Evolutionary conservation across 2,113 vertebrate genomes (phyloP), one percentile per base, ranked within the genome.

Genomic region (Tursiops truncatus): DNA sequence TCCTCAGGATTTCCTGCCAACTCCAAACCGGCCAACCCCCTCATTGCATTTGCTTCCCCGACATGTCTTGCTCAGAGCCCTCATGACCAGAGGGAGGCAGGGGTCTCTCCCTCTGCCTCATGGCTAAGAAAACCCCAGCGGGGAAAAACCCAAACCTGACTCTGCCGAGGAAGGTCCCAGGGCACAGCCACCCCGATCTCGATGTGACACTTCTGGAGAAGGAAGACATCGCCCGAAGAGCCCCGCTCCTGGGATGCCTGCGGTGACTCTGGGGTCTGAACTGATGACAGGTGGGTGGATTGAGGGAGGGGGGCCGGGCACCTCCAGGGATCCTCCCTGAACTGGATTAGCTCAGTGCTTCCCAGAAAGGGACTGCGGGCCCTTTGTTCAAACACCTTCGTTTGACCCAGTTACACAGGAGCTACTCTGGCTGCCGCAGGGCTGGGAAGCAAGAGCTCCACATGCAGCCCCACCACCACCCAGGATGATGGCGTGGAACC

Each of bases 1-100:
- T 23, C 6, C 0, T 20, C 36, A 33, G 65, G 63, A 13, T 38
- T 82, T 47, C 21, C 89, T 33, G 23, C 47, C 74, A 47, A 17
- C 8, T 8, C 77, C 67, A 50, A 33, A 6, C 15, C 1, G 6
- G 38, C 91, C 71, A 17, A 6, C 3, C 21, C 77, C 50, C 53
- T 8, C 6, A 0, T 3, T 5, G 26, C 1, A 3, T 58, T 9
- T 5, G 41, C 58, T 5, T 6, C 25, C 63, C 36, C 0, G 0
- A 23, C 5, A 11, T 0, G 0, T 21, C 84, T 67, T 7, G 2
- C 53, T 68, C 25, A 3, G 33, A 0, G 1, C 9, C 73, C 86
- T 76, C 31, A 0, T 5, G n/a, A 2, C n/a, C 31, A 8, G 17
- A 33, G 58, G 56, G 14, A 15, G 33, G 31, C 26, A 0, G 84